phyloP scores from a whole-genome alignment of 2,888 invertebrate genomes.

The Tiliacea citrago region DNA sequence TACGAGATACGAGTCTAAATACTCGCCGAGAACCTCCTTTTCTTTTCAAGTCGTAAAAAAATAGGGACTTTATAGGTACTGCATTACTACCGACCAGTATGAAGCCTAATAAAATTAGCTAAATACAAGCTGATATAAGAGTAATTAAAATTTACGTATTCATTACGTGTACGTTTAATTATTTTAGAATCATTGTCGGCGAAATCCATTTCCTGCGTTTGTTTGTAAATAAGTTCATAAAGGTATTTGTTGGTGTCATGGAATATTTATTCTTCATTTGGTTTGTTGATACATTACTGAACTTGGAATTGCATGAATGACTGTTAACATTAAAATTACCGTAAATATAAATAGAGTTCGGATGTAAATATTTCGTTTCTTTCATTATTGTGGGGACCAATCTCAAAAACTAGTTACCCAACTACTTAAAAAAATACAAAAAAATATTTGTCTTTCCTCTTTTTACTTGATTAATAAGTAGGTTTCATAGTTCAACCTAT shows the following conservation, averaged over 20 bases:
- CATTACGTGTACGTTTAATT: constrained; percentile 42
- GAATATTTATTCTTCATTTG: constrained; percentile 37
- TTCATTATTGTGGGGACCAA: neutral
- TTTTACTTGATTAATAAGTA: neutral
- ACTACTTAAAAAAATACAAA: neutral
- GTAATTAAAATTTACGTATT: constrained; percentile 44
- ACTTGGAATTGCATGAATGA: constrained; percentile 19
- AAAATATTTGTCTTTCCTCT: neutral
- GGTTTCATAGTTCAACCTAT: neutral
- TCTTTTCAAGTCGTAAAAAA: neutral
- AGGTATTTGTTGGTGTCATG: constrained; percentile 24
- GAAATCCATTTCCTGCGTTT: constrained; percentile 67
- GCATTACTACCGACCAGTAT: neutral
- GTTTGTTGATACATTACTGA: constrained; percentile 40
- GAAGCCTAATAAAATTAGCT: constrained; percentile 6
- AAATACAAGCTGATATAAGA: constrained; percentile 4
- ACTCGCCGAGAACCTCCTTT: neutral
- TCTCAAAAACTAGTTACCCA: neutral
- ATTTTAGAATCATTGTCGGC: constrained; percentile 39
- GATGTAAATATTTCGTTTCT: neutral
- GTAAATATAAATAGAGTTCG: neutral
- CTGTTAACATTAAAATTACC: neutral
- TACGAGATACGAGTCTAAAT: neutral
- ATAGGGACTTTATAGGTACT: neutral
- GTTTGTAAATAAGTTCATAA: constrained; percentile 61